A percentile compares a stretch with the other conserved stretches of the same genome.
These are phyloP conservation scores for Lochmaea capreae DNA, from an alignment of 2,888 invertebrate genomes.

Conservation along the genomic window DNA sequence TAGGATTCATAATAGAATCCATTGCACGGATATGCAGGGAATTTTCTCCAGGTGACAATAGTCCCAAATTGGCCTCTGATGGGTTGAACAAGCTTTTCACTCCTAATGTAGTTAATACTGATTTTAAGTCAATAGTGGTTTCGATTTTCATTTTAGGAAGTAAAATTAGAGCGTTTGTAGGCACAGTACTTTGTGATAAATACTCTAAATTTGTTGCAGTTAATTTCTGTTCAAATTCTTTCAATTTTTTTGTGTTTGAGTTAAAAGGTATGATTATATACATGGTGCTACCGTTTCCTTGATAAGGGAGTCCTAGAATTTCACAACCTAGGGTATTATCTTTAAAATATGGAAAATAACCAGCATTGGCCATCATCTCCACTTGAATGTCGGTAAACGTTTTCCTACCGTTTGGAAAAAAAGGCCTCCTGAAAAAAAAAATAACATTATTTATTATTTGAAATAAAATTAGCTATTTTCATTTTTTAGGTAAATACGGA, in stretches of 20 bases:
- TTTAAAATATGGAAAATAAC: constrained; percentile 71
- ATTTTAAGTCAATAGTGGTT: constrained; percentile 69
- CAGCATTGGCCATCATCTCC: constrained; percentile 77
- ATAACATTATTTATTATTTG: not conserved
- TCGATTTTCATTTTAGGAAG: constrained; percentile 81
- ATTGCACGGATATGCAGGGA: not conserved
- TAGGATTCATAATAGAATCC: constrained; percentile 29
- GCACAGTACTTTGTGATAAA: constrained; percentile 66
- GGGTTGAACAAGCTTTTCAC: constrained; percentile 73
- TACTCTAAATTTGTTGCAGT: constrained; percentile 67
- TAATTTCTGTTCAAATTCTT: constrained; percentile 67
- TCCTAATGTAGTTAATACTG: constrained; percentile 71
- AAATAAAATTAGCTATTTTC: not conserved
- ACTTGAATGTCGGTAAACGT: constrained; percentile 64
- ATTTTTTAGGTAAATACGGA: constrained; percentile 27
- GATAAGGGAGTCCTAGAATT: constrained; percentile 78
- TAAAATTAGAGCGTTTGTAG: constrained; percentile 69
- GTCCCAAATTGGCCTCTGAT: constrained; percentile 73
- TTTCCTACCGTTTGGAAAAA: constrained; percentile 68
- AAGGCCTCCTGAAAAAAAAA: constrained; percentile 58
- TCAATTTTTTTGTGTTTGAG: constrained; percentile 65
- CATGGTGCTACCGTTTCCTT: constrained; percentile 74
- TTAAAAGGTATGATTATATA: constrained; percentile 74
- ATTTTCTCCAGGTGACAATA: constrained; percentile 68
- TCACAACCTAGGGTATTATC: constrained; percentile 69